Evolutionary conservation across 1,140 invertebrate genomes (phyloP).

Genomic region (Steinernema khuongi): DNA sequence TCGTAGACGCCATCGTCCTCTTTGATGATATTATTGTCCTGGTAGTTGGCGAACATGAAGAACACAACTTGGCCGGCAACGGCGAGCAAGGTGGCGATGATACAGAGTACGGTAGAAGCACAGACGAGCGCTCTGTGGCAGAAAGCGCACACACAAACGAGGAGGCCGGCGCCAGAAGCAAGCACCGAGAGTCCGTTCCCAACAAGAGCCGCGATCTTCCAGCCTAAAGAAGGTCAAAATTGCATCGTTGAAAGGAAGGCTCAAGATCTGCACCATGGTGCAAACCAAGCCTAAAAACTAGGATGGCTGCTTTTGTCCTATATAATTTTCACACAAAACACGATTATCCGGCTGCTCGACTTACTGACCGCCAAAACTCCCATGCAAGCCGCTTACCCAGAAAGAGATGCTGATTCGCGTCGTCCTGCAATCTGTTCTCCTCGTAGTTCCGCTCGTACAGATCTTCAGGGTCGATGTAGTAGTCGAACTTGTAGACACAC

Average conservation of each 20-base stretch:
- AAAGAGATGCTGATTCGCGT: conserved; percentile 58
- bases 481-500: conserved; percentile 58
- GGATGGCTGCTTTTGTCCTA: background rate
- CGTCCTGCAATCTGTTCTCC: conserved; percentile 54
- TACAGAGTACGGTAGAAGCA: conserved; percentile 47
- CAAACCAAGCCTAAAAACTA: background rate
- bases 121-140: conserved; percentile 53
- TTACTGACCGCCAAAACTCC: background rate
- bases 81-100: conserved; percentile 42
- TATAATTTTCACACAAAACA: background rate
- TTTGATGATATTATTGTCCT: conserved; percentile 57
- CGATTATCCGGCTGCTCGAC: background rate
- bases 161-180: conserved; percentile 37
- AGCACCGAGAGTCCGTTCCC: conserved; percentile 44
- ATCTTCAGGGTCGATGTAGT: conserved; percentile 58
- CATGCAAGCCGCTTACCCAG: conserved; percentile 39
- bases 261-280: background rate
- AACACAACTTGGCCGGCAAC: conserved; percentile 45
- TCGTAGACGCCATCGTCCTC: conserved; percentile 56
- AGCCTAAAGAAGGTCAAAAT: conserved; percentile 43
- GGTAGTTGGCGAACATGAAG: conserved; percentile 52
- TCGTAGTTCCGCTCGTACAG: conserved; percentile 58
- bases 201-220: conserved; percentile 56
- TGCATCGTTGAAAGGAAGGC: conserved; percentile 5
- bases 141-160: conserved; percentile 54